Conservation (phyloP, 2,797 vertebrate species). For the Hydrophis major region DNA sequence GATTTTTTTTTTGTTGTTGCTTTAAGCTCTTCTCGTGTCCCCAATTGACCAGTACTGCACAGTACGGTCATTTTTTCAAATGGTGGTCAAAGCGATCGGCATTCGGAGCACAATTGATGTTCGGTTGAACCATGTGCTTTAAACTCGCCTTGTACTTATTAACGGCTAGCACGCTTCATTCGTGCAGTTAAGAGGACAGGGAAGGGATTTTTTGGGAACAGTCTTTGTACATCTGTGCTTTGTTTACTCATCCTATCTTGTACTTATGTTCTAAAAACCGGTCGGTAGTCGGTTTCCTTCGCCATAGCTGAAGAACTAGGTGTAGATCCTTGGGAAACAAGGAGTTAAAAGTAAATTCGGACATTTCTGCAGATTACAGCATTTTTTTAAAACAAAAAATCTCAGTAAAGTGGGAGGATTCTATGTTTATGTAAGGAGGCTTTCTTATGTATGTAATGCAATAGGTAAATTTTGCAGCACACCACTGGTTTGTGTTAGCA, state of each 20-base stretch:
- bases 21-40: neutral
- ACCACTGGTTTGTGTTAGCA: neutral
- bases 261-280: neutral
- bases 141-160: neutral
- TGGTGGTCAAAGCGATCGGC: neutral
- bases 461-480: neutral
- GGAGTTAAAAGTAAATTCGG: neutral
- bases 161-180: neutral
- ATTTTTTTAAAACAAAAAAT: neutral
- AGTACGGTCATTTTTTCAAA: neutral
- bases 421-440: constrained; percentile 1
- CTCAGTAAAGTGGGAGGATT: neutral
- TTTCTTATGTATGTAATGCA: neutral
- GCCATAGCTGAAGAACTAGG: neutral
- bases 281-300: neutral
- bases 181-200: neutral
- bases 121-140: neutral
- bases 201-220: neutral
- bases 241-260: neutral
- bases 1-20: neutral
- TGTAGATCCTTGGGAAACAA: neutral
- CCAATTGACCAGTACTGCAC: neutral
- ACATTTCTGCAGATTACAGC: neutral
- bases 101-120: neutral
- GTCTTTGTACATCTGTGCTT: neutral